Conservation (phyloP, 2,797 vertebrate genomes). For the Austrolebias charrua region DNA sequence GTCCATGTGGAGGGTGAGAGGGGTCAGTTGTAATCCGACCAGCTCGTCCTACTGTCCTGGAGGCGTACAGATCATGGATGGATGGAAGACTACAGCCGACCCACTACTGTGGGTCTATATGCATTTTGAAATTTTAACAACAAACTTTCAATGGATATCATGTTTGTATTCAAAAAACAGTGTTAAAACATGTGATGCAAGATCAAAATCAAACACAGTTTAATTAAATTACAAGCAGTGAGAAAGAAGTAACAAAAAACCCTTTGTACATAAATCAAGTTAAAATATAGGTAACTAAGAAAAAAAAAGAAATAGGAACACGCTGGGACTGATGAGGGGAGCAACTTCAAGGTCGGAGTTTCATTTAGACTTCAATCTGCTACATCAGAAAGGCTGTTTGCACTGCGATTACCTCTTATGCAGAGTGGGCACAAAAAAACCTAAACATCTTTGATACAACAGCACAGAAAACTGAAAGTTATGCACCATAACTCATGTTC, state of each 20-base stretch:
- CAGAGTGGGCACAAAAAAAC: conserved; percentile 23
- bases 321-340: conserved; percentile 53
- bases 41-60: too few species aligned
- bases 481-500: too few species aligned
- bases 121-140: too few species aligned
- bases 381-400: conserved; percentile 35
- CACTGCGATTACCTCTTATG: conserved; percentile 37
- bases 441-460: conserved; percentile 19
- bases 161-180: not conserved
- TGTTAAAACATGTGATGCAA: conserved; percentile 16
- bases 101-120: not conserved
- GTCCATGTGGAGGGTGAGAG: too few species aligned
- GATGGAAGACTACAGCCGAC: too few species aligned
- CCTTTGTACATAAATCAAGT: conserved; percentile 58
- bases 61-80: too few species aligned
- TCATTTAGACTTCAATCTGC: conserved; percentile 56
- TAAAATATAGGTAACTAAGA: conserved; percentile 24
- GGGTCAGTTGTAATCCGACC: too few species aligned
- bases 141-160: too few species aligned
- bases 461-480: conserved; percentile 33
- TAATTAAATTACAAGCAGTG: conserved; percentile 53
- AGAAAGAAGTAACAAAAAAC: conserved; percentile 26
- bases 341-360: conserved; percentile 62
- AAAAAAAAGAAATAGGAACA: conserved; percentile 8
- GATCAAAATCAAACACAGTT: conserved; percentile 21